phyloP scores from a whole-genome alignment of 2,113 vertebrate genomes.

The Oxyura jamaicensis region DNA sequence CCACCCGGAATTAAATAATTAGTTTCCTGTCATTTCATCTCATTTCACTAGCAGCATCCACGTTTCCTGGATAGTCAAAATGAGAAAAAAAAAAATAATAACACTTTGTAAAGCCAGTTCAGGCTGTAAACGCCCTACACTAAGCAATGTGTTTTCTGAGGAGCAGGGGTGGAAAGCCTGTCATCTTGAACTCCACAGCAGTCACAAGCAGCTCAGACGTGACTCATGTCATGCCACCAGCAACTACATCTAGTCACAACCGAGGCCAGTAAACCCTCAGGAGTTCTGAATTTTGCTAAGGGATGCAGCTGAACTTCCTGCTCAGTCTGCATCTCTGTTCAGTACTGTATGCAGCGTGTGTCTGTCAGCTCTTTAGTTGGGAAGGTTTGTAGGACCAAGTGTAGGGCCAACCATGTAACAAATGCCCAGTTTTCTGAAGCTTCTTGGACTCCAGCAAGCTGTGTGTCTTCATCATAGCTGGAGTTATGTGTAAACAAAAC shows the following conservation, averaged over 20 bases:
- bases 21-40: background rate
- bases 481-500: background rate
- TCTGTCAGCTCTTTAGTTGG: background rate
- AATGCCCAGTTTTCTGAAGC: background rate
- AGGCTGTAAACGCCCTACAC: background rate
- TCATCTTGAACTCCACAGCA: background rate
- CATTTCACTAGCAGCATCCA: background rate
- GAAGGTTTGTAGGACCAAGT: background rate
- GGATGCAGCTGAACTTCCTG: background rate
- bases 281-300: background rate
- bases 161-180: background rate
- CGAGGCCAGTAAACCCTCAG: background rate
- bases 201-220: background rate
- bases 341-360: rapidly evolving
- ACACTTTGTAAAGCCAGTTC: background rate
- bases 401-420: background rate
- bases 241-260: background rate
- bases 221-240: background rate
- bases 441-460: background rate
- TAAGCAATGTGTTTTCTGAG: background rate
- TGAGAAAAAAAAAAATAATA: background rate
- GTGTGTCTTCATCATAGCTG: background rate
- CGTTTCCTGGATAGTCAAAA: background rate
- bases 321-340: background rate
- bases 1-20: background rate